Base-by-base conservation (phyloP, 1,140 invertebrate genomes). In the Hyles vespertilio region DNA sequence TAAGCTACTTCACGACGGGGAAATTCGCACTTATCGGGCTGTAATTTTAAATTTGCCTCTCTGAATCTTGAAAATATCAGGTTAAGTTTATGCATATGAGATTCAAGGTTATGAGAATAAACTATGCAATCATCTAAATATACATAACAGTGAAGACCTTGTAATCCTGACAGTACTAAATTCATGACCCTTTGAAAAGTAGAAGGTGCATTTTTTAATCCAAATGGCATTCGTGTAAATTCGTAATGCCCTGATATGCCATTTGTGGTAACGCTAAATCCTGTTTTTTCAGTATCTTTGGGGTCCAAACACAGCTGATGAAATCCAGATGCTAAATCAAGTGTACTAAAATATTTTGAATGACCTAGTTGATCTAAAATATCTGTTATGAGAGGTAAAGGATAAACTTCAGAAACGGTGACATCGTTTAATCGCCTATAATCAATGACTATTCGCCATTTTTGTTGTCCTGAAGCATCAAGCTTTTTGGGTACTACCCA, bases 381-480 rank as follows among this genome's bases (percentile, higher is more conserved):
- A 55, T 66, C 63, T 0, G 56, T 66, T 3, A 66, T 66, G 8
- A 58, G 12, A 33, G 63, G 63, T 3, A 66, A 10, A 8, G 63
- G 63, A 53, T 51, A 66, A 7, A 10, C n/a, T 33, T 66, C 59
- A 5, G 11, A 32, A 12, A 66, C 56, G 8, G 64, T 67, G 7
- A 62, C 54, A 32, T 67, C 65, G 47, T 67, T 67, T n/a, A 67
- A 51, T 5, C 54, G 52, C 5, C 65, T 43, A 51, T 67, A 67
- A 56, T 61, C 63, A 7, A 65, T 66, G 2, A 66, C 63, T 32
- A 65, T 65, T 3, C 63, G 34, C 59, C 65, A 62, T 46, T 62
- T 67, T 55, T 57, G 46, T 45, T 49, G 51, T 3, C 58, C 58
- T 4, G 59, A 61, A 32, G 63, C 58, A 22, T 22, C 22, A 22